Conservation (phyloP, 1,140 invertebrate species). For the Drosophila punjabiensis region DNA sequence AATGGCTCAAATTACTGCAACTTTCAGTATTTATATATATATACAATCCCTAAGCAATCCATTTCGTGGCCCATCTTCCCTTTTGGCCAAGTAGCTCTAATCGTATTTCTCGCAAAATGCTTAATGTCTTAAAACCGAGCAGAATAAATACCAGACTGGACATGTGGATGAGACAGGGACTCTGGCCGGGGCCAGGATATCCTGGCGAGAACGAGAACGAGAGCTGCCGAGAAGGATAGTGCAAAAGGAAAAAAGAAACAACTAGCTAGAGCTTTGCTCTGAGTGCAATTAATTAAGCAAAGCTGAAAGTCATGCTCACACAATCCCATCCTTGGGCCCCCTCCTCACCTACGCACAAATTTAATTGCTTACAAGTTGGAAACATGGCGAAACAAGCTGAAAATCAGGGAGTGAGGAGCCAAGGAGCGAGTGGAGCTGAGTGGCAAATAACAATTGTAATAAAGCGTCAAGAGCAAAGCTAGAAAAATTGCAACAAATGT, state of each 20-base stretch:
- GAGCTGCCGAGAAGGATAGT: background rate
- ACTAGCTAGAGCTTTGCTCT: constrained; percentile 59
- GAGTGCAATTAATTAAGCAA: constrained; percentile 83
- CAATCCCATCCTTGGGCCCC: constrained; percentile 15
- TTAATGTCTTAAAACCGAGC: constrained; percentile 54
- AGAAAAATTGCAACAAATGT: constrained; percentile 84
- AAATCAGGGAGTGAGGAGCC: constrained; percentile 16
- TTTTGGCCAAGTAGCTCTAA: constrained; percentile 26
- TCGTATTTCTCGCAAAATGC: constrained; percentile 49
- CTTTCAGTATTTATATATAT: constrained; percentile 1
- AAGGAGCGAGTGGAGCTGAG: background rate
- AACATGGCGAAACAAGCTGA: constrained; percentile 67
- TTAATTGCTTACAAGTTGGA: constrained; percentile 82
- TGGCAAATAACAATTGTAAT: constrained; percentile 75
- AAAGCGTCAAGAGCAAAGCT: constrained; percentile 79
- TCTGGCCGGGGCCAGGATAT: background rate
- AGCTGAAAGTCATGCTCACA: constrained; percentile 78
- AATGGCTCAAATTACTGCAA: background rate
- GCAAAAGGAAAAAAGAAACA: constrained; percentile 5
- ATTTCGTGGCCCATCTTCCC: background rate
- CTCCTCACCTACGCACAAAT: constrained; percentile 52
- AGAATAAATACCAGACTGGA: constrained; percentile 44
- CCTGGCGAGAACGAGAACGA: background rate
- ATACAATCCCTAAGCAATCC: constrained; percentile 7
- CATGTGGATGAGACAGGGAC: constrained; percentile 13